Percentiles rank a stretch among this genome's conserved stretches.
Evolutionary conservation across 2,888 invertebrate genomes (phyloP).

Genomic region (Scrobipalpa atriplicella): DNA sequence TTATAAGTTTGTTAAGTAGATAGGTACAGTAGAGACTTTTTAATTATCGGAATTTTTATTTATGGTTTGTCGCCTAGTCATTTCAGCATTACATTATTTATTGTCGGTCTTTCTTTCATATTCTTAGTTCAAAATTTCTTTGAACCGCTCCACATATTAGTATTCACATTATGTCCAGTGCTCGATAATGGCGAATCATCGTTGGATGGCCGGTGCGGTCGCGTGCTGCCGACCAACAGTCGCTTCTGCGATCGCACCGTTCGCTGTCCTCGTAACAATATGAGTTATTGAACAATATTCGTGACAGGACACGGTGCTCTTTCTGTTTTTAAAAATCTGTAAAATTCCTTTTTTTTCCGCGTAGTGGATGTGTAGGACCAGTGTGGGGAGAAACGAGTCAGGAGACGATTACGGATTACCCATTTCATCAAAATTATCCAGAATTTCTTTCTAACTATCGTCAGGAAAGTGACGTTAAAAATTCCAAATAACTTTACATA

Average conservation of each 20-base stretch:
- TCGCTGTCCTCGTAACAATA: slow-evolving; percentile 73
- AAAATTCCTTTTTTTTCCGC: slow-evolving; percentile 29
- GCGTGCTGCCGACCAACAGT: slow-evolving; percentile 61
- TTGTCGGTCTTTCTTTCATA: slow-evolving; percentile 6
- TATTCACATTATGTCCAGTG: slow-evolving; percentile 74
- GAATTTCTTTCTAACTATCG: background rate
- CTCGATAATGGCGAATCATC: slow-evolving; percentile 62
- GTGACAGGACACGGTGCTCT: slow-evolving; percentile 49
- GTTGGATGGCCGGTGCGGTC: slow-evolving; percentile 53
- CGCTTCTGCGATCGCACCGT: slow-evolving; percentile 71
- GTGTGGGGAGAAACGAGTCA: background rate
- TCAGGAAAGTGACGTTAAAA: background rate
- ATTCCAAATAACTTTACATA: background rate
- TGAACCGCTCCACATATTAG: slow-evolving; percentile 51
- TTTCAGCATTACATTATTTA: background rate
- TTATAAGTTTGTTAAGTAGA: too few species aligned
- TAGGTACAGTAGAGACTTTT: too few species aligned
- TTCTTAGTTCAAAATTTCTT: background rate
- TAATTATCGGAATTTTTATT: too few species aligned
- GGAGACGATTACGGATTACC: too few species aligned
- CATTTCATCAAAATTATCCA: background rate
- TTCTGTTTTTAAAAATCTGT: slow-evolving; percentile 29
- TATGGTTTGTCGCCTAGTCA: background rate
- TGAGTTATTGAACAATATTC: slow-evolving; percentile 67
- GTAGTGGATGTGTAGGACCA: background rate